phyloP scores from a whole-genome alignment of 2,797 vertebrate species.

The Prionace glauca region DNA sequence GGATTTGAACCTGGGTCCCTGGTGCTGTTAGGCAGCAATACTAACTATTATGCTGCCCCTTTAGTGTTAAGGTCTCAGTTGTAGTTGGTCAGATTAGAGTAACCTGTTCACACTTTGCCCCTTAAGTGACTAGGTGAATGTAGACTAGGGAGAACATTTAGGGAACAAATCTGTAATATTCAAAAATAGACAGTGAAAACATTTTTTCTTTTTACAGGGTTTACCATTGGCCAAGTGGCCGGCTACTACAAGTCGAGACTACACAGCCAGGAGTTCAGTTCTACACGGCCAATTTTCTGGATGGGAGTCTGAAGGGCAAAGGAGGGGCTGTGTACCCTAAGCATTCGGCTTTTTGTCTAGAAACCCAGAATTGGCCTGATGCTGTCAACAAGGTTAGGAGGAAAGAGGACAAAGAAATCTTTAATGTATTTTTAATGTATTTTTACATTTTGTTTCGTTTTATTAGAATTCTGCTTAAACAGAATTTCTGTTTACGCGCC shows the following conservation, averaged over 20 bases:
- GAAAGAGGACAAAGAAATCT: not conserved
- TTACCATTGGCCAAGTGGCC: slow-evolving; percentile 66
- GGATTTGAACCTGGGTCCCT: no score
- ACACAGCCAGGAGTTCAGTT: slow-evolving; percentile 88
- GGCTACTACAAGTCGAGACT: slow-evolving; percentile 75
- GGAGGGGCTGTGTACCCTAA: slow-evolving; percentile 61
- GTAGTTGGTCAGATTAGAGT: not conserved
- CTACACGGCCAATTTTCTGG: slow-evolving; percentile 86
- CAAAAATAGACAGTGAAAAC: not conserved
- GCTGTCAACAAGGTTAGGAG: slow-evolving; percentile 79
- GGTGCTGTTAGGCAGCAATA: no score
- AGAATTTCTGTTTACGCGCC: not conserved
- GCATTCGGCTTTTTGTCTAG: slow-evolving; percentile 84
- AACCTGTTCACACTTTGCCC: not conserved
- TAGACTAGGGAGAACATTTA: not conserved
- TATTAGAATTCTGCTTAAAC: not conserved
- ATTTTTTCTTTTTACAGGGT: slow-evolving; percentile 58
- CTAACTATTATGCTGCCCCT: not conserved
- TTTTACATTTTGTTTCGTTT: not conserved
- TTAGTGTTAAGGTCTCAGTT: not conserved
- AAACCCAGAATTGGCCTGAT: slow-evolving; percentile 91
- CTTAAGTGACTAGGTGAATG: not conserved
- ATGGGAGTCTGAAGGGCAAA: slow-evolving; percentile 78
- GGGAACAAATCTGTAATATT: not conserved
- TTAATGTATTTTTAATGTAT: no score